Evolutionary conservation across 2,113 vertebrate species (phyloP).

Genomic region (Anolis carolinensis): DNA sequence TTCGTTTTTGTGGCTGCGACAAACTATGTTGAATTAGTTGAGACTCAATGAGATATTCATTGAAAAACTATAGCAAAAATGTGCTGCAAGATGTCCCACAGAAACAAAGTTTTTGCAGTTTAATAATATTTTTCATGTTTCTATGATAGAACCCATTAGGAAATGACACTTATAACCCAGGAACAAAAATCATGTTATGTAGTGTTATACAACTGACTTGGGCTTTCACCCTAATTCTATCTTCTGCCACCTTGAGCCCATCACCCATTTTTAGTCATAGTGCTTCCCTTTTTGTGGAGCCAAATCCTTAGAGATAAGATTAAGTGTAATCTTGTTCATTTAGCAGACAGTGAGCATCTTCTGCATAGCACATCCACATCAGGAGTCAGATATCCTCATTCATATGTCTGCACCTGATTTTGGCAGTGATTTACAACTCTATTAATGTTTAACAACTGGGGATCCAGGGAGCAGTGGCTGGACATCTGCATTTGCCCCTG

Average conservation of each 20-base stretch:
- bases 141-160: too few relatives aligned
- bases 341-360: not conserved
- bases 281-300: conserved; percentile 16
- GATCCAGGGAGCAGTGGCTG: conserved; percentile 52
- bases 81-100: too few relatives aligned
- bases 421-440: conserved; percentile 57
- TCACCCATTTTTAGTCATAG: not conserved
- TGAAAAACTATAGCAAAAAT: too few relatives aligned
- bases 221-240: not conserved
- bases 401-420: conserved; percentile 33
- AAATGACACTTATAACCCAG: too few relatives aligned
- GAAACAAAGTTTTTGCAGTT: too few relatives aligned
- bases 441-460: conserved; percentile 55
- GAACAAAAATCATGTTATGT: too few relatives aligned
- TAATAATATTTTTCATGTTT: too few relatives aligned
- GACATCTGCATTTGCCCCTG: conserved; percentile 60
- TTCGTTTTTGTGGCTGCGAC: too few relatives aligned
- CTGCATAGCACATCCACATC: conserved; percentile 9
- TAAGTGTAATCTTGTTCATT: conserved; percentile 29
- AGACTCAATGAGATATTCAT: too few relatives aligned
- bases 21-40: too few relatives aligned
- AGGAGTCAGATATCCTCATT: conserved; percentile 29
- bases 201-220: too few relatives aligned
- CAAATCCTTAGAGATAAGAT: not conserved
- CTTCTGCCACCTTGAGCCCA: not conserved